Conservation (phyloP, 1,140 invertebrate genomes). For the Drosophila oshimai region DNA sequence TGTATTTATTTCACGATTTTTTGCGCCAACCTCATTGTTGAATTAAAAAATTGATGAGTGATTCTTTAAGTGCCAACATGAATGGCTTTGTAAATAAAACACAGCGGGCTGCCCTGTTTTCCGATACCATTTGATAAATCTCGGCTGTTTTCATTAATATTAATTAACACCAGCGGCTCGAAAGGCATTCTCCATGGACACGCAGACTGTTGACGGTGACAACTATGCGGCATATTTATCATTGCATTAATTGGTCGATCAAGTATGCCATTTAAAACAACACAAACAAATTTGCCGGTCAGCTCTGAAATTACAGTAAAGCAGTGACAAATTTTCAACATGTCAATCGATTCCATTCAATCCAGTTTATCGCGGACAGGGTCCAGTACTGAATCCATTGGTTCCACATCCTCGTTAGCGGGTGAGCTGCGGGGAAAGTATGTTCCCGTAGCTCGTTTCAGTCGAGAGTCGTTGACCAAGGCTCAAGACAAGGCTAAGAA, state of each 20-base stretch:
- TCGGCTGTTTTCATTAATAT: conserved; percentile 15
- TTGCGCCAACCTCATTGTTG: conserved; percentile 24
- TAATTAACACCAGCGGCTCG: conserved; percentile 31
- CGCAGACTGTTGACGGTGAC: background rate
- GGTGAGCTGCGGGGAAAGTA: background rate
- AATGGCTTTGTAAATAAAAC: conserved; percentile 28
- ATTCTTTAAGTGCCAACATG: conserved; percentile 33
- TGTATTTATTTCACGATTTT: background rate
- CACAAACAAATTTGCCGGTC: background rate
- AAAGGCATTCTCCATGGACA: background rate
- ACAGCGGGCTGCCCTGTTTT: background rate
- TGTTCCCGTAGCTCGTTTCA: background rate
- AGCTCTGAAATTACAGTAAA: background rate
- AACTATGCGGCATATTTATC: background rate
- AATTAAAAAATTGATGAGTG: conserved; percentile 46
- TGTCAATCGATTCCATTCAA: background rate
- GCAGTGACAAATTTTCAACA: background rate
- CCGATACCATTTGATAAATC: conserved; percentile 15
- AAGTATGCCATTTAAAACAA: conserved; percentile 16
- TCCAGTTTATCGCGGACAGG: background rate
- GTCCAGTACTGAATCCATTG: background rate
- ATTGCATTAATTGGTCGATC: background rate
- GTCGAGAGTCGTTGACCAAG: too few relatives aligned
- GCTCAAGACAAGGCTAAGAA: background rate
- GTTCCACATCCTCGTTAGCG: background rate